A percentile compares a stretch with the other conserved stretches of the same genome.
phyloP scores from a whole-genome alignment of 2,888 invertebrate species.

The Xestia sexstrigata region DNA sequence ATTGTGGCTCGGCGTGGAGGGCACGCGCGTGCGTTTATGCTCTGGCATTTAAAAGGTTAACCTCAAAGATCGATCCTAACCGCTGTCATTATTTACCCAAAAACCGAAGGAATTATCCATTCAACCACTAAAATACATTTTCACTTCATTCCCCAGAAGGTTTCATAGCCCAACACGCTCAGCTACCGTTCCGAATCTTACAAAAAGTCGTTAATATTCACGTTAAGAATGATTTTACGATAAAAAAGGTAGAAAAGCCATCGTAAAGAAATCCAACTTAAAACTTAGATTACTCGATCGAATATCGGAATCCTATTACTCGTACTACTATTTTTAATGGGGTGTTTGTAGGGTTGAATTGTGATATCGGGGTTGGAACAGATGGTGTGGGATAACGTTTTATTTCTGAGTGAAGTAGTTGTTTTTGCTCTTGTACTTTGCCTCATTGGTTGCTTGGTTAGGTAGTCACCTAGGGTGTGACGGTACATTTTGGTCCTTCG shows the following conservation, averaged over 20 bases:
- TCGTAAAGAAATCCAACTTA: constrained; percentile 53
- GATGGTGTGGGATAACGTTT: constrained; percentile 43
- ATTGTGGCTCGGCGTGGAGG: too few relatives aligned
- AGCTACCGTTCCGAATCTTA: constrained; percentile 31
- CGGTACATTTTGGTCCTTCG: too few relatives aligned
- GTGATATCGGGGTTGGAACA: constrained; percentile 25
- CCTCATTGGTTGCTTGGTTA: background rate
- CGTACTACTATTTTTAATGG: constrained; percentile 44
- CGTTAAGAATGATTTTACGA: constrained; percentile 58
- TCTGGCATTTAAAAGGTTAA: too few relatives aligned
- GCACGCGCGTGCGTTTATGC: too few relatives aligned
- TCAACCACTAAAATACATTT: background rate
- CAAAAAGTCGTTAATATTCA: constrained; percentile 62
- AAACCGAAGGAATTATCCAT: background rate
- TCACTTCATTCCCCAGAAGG: too few relatives aligned
- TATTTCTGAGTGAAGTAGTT: background rate
- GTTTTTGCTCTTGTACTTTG: too few relatives aligned
- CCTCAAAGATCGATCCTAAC: background rate
- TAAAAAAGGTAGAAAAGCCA: constrained; percentile 55
- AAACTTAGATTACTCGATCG: constrained; percentile 57
- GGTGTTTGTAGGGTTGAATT: constrained; percentile 27
- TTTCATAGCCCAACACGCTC: constrained; percentile 28
- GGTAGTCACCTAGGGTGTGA: background rate
- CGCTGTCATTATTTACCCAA: background rate
- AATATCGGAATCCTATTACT: constrained; percentile 48